Evolutionary conservation across 2,888 invertebrate genomes (phyloP).

Genomic region (Amiota mariae): DNA sequence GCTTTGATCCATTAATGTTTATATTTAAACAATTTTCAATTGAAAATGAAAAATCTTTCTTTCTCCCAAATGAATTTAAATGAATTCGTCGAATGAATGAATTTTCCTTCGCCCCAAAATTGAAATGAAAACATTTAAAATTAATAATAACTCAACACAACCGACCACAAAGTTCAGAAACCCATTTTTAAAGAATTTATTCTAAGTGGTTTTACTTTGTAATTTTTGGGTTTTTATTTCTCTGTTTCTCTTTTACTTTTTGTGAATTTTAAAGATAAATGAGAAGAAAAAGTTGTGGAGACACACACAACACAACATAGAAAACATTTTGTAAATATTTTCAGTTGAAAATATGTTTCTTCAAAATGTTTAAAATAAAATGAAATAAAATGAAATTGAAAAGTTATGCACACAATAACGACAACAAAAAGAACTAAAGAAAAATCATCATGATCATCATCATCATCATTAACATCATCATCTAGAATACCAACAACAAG

Average conservation of each 20-base stretch:
- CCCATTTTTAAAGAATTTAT: not conserved
- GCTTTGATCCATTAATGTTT: too few relatives aligned
- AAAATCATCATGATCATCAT: not conserved
- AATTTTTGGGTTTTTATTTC: not conserved
- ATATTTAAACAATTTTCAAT: not conserved
- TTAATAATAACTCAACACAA: conserved; percentile 4
- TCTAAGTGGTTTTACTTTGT: not conserved
- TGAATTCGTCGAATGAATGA: conserved; percentile 17
- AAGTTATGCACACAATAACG: conserved; percentile 7
- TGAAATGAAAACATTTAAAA: conserved; percentile 1
- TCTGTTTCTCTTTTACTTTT: not conserved
- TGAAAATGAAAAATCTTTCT: not conserved
- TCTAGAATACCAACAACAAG: not conserved
- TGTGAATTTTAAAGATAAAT: not conserved
- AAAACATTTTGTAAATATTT: conserved; percentile 23
- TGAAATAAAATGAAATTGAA: conserved; percentile 4
- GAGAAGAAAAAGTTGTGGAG: too few relatives aligned
- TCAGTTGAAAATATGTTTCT: not conserved
- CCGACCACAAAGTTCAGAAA: too few relatives aligned
- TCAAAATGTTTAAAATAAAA: conserved; percentile 18
- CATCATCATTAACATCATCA: not conserved
- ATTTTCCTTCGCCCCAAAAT: not conserved
- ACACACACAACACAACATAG: not conserved
- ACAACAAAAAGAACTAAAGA: not conserved
- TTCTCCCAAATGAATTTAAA: not conserved